Base-by-base conservation (phyloP, 2,888 invertebrate species). In the Sarcophaga rosellei region DNA sequence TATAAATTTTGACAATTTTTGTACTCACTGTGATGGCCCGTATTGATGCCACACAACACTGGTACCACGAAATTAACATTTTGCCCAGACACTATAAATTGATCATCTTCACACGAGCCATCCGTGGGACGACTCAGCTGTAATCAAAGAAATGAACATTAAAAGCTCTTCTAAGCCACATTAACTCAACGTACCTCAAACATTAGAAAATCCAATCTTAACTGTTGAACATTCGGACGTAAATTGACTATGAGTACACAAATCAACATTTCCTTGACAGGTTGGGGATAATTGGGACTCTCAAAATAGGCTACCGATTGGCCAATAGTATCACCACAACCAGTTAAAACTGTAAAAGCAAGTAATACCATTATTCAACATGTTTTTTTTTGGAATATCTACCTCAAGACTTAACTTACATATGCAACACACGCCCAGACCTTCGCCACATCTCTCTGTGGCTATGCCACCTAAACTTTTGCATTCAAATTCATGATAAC, bases 391-490 rank as follows among this genome's bases (percentile, higher is more conserved):
- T 68, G 21, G 4, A n/a, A 35, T 10, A 35, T 35, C 8, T 1
- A 69, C 20, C 25, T 53, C 6, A 6, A 20, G 11, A 3, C 45
- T 10, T 25, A 20, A 90, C 96, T 95, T 94, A 96, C 96, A 95
- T 86, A 96, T 94, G 90, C 97, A 97, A 90, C 97, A 97, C 45
- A 95, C 95, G 15, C 96, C 96, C 90, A 95, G 95, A 5, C 96
- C 96, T 90, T 95, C 95, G 20, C 96, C 96, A 92, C 97, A 97
- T 1, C 94, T 91, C n/a, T 96, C 96, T 91, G 95, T 94, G 1
- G 94, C 92, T 8, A 94, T 93, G 2, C 96, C 96, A 72, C 95
- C 95, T 61, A 94, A 91, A 70, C 94, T 93, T 21, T 93, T 93
- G 90, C 97, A 97, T 90, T 97, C 95, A 57, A 94, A 93, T 83